Evolutionary conservation across 1,140 invertebrate genomes (phyloP), one percentile per base, ranked within the genome.

Genomic region (Ceratina calcarata): DNA sequence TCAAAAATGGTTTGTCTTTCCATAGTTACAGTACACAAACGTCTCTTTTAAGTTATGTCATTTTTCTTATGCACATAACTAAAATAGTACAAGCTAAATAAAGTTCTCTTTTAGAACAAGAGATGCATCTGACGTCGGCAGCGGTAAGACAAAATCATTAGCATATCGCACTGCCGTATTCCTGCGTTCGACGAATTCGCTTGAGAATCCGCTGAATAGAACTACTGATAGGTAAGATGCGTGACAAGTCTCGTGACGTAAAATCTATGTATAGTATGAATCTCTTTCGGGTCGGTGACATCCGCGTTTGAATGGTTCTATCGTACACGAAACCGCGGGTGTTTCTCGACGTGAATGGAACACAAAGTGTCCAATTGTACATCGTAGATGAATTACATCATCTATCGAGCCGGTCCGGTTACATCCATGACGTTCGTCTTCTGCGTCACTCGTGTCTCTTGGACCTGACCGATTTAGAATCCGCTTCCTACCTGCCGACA

Each of bases 311-410:
- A 71, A 71, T 61, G 37, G 37, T 61, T 58, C 12, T 58, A 16
- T 45, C 20, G 65, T 24, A 3, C 37, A 57, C 10, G 7, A 20
- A 57, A 16, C 4, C 57, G 61, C 37, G 22, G 16, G 57, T 61
- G 16, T 72, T 58, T n/a, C 57, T 10, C 32, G 32, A 61, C 20
- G 18, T 72, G 70, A 72, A 72, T 72, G 70, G 37, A 72, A 49
- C 57, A 24, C 16, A 49, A 72, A 72, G 37, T 49, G 58, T 8
- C 58, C 70, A 72, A 61, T 72, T 61, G 70, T 61, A 61, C 20
- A 16, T 61, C 22, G 22, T 72, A 49, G 16, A 37, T 13, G 45
- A 72, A 61, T 72, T 61, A 72, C 57, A 61, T 72, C 70, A 49
- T 37, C 20, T 61, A 37, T 20, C 57, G 20, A 24, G 37, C 70